A percentile compares a stretch with the other conserved stretches of the same genome.
phyloP scores from a whole-genome alignment of 2,888 invertebrate species.

The Allygus modestus region DNA sequence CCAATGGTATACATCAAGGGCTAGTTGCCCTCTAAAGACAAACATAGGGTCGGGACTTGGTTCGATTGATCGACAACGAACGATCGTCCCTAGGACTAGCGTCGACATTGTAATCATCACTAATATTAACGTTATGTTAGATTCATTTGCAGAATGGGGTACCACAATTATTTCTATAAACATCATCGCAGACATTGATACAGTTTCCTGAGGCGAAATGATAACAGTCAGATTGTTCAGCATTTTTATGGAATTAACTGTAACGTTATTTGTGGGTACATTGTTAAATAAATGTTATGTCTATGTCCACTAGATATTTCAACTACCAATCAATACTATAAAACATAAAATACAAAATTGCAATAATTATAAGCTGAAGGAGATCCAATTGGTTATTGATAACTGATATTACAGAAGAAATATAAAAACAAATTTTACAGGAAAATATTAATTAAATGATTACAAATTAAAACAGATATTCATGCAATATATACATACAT shows the following conservation, averaged over 20 bases:
- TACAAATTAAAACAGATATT: too few relatives aligned
- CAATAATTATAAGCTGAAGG: too few relatives aligned
- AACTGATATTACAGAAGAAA: too few relatives aligned
- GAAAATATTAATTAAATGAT: too few relatives aligned
- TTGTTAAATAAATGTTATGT: too few relatives aligned
- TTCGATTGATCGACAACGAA: not conserved
- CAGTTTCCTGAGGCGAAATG: not conserved
- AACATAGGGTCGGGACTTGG: not conserved
- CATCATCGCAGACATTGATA: not conserved
- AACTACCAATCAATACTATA: too few relatives aligned
- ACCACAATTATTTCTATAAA: not conserved
- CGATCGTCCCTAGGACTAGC: not conserved
- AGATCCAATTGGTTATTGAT: too few relatives aligned
- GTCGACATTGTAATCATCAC: not conserved
- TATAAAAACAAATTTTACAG: too few relatives aligned
- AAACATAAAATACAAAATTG: too few relatives aligned
- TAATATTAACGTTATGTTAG: not conserved
- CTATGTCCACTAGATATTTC: too few relatives aligned
- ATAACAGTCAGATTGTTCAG: constrained; percentile 19
- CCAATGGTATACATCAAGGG: constrained; percentile 21
- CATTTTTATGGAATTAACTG: not conserved
- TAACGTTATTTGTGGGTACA: too few relatives aligned
- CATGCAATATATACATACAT: too few relatives aligned
- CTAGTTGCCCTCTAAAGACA: not conserved
- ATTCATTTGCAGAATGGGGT: constrained; percentile 8